Conservation (phyloP, 2,113 vertebrate genomes). For the Fregetta grallaria region DNA sequence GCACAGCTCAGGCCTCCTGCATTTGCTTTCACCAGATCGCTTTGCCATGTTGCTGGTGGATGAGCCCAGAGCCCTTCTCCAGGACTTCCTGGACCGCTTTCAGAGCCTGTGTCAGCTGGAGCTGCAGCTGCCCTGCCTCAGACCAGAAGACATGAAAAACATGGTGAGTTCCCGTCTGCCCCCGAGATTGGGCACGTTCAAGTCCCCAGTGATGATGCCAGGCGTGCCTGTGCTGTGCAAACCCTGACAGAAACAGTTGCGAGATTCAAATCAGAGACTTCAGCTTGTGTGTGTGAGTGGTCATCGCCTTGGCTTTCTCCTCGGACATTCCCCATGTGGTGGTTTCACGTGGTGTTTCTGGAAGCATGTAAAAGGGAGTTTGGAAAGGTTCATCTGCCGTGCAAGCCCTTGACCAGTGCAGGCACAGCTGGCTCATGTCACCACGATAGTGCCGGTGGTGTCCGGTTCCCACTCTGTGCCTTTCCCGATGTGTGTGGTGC, state of each 20-base stretch:
- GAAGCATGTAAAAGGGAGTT: rapidly evolving
- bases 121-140: conserved; percentile 89
- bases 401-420: not conserved
- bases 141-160: conserved; percentile 83
- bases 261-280: not conserved
- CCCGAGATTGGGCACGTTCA: rapidly evolving
- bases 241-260: rapidly evolving
- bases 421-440: not conserved
- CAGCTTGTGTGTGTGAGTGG: not conserved
- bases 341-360: not conserved
- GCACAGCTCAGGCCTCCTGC: not conserved
- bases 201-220: rapidly evolving
- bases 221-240: not conserved
- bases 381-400: not conserved
- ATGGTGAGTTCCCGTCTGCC: conserved; percentile 78
- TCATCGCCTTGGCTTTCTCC: not conserved
- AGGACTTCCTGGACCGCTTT: conserved; percentile 85
- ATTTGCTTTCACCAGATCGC: conserved; percentile 74
- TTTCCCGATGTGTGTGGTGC: not conserved
- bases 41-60: conserved; percentile 85
- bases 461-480: rapidly evolving
- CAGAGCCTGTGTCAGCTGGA: conserved; percentile 85
- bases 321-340: rapidly evolving
- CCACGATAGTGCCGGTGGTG: rapidly evolving
- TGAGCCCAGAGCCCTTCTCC: conserved; percentile 82